These are phyloP conservation scores for Sciurus carolinensis DNA, from an alignment of 2,797 vertebrate genomes.

Conservation along the genomic window DNA sequence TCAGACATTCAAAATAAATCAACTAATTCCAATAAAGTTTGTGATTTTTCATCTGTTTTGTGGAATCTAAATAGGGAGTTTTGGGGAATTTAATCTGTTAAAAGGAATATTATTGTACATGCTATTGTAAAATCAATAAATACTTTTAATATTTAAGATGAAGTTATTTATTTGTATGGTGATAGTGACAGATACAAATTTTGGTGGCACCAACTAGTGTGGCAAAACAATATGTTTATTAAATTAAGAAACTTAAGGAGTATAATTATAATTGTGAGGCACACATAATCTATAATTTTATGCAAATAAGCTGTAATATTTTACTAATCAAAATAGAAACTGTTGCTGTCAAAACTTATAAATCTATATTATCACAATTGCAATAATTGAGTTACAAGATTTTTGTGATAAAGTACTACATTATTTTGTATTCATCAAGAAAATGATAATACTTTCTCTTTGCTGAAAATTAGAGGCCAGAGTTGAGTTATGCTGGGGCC, in stretches of 20 bases:
- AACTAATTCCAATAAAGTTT: neutral
- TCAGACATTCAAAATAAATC: conserved; percentile 28
- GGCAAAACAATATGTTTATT: conserved; percentile 7
- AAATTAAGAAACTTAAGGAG: neutral
- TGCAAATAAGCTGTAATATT: conserved; percentile 40
- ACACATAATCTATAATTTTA: neutral
- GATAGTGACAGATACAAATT: conserved; percentile 22
- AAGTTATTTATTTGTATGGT: conserved; percentile 36
- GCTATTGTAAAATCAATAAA: conserved; percentile 6
- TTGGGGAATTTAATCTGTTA: neutral
- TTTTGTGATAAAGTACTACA: neutral
- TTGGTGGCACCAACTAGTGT: neutral
- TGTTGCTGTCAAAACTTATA: neutral
- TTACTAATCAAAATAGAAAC: conserved; percentile 56
- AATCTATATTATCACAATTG: conserved; percentile 48
- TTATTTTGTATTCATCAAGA: conserved; percentile 1
- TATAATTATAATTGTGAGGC: conserved; percentile 3
- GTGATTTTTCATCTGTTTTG: neutral
- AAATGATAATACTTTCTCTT: neutral
- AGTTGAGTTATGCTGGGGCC: neutral
- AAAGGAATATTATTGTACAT: neutral
- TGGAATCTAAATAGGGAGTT: neutral
- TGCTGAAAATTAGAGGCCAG: neutral
- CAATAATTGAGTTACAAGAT: neutral
- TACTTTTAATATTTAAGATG: neutral